These are phyloP conservation scores for Samia ricini DNA, from an alignment of 1,140 invertebrate genomes.

Conservation along the genomic window DNA sequence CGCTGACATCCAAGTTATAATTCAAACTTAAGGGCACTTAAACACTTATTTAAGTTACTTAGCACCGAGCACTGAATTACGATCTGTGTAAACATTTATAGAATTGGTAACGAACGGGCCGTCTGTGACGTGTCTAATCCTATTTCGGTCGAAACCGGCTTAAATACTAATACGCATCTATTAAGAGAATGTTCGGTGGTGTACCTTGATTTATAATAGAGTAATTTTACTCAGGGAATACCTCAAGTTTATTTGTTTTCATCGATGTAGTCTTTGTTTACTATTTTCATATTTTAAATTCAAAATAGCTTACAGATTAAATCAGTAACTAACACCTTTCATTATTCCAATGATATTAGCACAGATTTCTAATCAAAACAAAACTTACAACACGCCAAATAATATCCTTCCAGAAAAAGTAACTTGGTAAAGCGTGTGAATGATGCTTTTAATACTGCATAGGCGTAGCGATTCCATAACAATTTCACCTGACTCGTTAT, in stretches of 20 bases:
- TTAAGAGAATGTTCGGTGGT: background rate
- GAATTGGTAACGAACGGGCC: constrained; percentile 18
- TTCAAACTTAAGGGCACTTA: constrained; percentile 36
- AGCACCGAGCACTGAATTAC: constrained; percentile 38
- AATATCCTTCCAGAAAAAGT: too few species aligned
- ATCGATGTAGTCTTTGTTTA: background rate
- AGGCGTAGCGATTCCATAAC: too few species aligned
- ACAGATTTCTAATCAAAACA: too few species aligned
- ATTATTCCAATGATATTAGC: too few species aligned
- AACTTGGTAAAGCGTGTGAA: too few species aligned
- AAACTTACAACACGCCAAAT: too few species aligned
- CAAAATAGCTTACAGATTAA: too few species aligned
- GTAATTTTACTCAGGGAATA: background rate
- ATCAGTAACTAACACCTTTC: too few species aligned
- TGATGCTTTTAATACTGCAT: too few species aligned
- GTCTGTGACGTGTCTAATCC: constrained; percentile 32
- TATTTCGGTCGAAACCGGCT: constrained; percentile 29
- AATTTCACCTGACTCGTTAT: too few species aligned
- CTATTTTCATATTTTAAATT: too few species aligned
- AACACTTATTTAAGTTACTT: constrained; percentile 42
- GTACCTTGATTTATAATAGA: background rate
- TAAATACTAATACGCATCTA: constrained; percentile 3
- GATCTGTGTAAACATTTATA: constrained; percentile 37
- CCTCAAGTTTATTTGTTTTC: background rate
- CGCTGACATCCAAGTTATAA: background rate